phyloP scores from a whole-genome alignment of 2,797 vertebrate genomes.

The Sebastes umbrosus region DNA sequence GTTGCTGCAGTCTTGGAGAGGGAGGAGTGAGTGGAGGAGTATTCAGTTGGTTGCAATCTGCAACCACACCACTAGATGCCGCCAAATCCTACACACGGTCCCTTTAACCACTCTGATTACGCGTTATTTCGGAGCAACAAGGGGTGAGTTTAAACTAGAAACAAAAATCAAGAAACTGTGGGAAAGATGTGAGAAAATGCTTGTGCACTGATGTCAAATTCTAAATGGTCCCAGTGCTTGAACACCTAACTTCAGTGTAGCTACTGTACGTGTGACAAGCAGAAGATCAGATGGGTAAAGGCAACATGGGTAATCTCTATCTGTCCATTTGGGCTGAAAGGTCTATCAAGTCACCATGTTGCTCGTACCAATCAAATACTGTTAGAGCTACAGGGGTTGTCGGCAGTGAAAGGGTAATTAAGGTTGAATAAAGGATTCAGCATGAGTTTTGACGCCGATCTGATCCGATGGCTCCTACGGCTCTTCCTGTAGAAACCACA shows the following conservation, averaged over 20 bases:
- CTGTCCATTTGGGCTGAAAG: neutral
- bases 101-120: neutral
- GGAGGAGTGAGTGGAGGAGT: too few species aligned
- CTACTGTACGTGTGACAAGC: neutral
- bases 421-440: conserved; percentile 9
- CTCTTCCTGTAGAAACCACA: conserved; percentile 91
- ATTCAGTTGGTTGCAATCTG: too few species aligned
- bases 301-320: conserved; percentile 45
- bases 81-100: too few species aligned
- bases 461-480: conserved; percentile 47
- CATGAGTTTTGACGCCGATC: neutral
- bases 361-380: conserved; percentile 24
- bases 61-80: too few species aligned
- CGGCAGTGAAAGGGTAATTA: neutral
- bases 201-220: neutral
- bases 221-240: neutral
- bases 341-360: conserved; percentile 16
- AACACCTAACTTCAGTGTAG: neutral
- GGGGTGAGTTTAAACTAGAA: neutral
- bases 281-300: conserved; percentile 36
- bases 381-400: conserved; percentile 29
- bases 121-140: neutral
- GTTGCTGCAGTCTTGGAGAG: too few species aligned
- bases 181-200: neutral
- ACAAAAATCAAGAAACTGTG: neutral